Evolutionary conservation across 2,888 invertebrate genomes (phyloP).

Genomic region (Lacanobia oleracea): DNA sequence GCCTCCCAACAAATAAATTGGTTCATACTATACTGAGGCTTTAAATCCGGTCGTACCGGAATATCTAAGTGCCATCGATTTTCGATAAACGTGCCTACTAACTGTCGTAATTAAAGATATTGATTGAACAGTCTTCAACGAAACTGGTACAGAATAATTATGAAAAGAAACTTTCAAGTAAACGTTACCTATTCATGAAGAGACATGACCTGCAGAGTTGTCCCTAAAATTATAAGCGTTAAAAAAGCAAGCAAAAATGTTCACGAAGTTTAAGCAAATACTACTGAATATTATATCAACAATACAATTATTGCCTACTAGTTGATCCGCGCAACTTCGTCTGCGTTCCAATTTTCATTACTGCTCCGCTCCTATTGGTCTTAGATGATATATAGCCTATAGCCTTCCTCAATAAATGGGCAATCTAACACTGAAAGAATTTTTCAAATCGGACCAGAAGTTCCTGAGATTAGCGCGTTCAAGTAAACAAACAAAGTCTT

Average conservation of each 20-base stretch:
- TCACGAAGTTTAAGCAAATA: neutral
- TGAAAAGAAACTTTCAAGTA: neutral
- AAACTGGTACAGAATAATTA: neutral
- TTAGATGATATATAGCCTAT: too few species aligned
- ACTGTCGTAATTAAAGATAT: slow-evolving; percentile 13
- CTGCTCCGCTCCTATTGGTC: too few species aligned
- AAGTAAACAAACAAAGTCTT: too few species aligned
- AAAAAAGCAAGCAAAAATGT: neutral
- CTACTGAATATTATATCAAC: neutral
- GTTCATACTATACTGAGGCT: neutral
- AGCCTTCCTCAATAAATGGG: too few species aligned
- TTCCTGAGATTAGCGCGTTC: too few species aligned
- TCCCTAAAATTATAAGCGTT: slow-evolving; percentile 1
- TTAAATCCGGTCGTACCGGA: slow-evolving; percentile 21
- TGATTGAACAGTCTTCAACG: neutral
- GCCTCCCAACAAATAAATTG: neutral
- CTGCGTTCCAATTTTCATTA: too few species aligned
- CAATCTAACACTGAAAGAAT: too few species aligned
- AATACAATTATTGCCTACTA: slow-evolving; percentile 9
- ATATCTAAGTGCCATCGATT: slow-evolving; percentile 38
- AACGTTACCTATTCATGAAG: neutral
- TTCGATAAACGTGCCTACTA: slow-evolving; percentile 21
- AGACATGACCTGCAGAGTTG: neutral
- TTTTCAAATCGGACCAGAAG: too few species aligned
- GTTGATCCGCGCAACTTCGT: too few species aligned